These are phyloP conservation scores for Podarcis cretensis DNA, from an alignment of 2,113 vertebrate genomes.

Conservation along the genomic window DNA sequence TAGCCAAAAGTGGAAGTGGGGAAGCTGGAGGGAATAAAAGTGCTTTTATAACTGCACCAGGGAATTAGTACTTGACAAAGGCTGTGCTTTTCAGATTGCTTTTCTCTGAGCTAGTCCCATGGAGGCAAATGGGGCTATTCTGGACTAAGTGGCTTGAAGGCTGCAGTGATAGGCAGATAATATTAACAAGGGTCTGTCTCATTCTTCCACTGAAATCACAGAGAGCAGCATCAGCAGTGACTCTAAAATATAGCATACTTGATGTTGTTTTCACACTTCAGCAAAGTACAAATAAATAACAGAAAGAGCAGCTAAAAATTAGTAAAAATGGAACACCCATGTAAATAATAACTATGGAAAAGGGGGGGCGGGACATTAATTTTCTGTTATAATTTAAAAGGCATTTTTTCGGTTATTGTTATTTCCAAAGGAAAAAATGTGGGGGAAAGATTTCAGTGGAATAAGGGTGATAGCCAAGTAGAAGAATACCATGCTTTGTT, in stretches of 20 bases:
- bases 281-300: not conserved
- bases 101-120: slow-evolving; percentile 8
- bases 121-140: not conserved
- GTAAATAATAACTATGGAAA: not conserved
- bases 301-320: not conserved
- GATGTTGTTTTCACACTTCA: not conserved
- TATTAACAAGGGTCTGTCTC: not conserved
- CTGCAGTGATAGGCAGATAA: not conserved
- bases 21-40: slow-evolving; percentile 22
- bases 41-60: slow-evolving; percentile 22
- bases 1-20: slow-evolving; percentile 20
- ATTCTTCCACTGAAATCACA: not conserved
- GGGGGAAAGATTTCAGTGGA: too few species aligned
- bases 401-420: too few species aligned
- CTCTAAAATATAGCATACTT: not conserved
- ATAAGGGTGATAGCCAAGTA: too few species aligned
- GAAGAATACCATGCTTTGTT: too few species aligned
- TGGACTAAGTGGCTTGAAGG: slow-evolving; percentile 1
- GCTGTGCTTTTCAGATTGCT: not conserved
- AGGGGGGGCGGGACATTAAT: not conserved
- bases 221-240: not conserved
- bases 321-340: not conserved
- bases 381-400: not conserved
- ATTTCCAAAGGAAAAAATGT: too few species aligned
- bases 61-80: slow-evolving; percentile 15